Base-by-base conservation (phyloP, 2,888 invertebrate species). In the Heteromyza rotundicornis region DNA sequence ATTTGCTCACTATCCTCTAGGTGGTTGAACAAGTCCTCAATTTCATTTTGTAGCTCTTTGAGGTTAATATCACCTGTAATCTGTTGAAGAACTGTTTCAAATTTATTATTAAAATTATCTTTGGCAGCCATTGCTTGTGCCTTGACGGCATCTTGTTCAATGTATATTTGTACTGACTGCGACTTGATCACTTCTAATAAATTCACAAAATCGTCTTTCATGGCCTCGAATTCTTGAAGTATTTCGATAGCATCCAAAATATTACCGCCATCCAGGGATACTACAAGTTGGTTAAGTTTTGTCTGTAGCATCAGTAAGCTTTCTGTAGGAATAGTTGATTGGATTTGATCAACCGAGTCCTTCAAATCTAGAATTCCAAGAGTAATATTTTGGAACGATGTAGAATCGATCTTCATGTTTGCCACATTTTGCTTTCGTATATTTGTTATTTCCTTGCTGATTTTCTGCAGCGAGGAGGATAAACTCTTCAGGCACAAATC, bases 151-250 rank as follows among this genome's bases (percentile, higher is more conserved):
- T 47, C 47, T 3, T 47, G 14, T 7, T 23, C 2, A 12, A 35
- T 8, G 1, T 35, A 2, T 24, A 2, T 1, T 1, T 8, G 61
- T 57, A 1, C 53, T 64, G 40, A 63, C 40, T 53, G 36, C 17
- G 35, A 49, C 49, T 65, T 63, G 1, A 69, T 32, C 5, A 32
- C 23, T 62, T 67, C 63, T 32, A 62, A 40, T 12, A 69, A 19
- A 32, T 58, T 24, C 12, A 54, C 59, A 49, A 71, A 68, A 14
- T 59, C 62, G 8, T 65, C 70, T 23, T 68, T 67, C 22, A 67
- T 62, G 1, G 62, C 57, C 64, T 74, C 75, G 52, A 74, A 58
- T 40, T 75, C 72, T 27, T 72, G 68, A 22, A 74, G 49, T 10
- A 73, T 63, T 57, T 70, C 70, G 7, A 75, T 63, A 0, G 62